Evolutionary conservation across 1,140 invertebrate genomes (phyloP).

Genomic region (Oscheius sp.): DNA sequence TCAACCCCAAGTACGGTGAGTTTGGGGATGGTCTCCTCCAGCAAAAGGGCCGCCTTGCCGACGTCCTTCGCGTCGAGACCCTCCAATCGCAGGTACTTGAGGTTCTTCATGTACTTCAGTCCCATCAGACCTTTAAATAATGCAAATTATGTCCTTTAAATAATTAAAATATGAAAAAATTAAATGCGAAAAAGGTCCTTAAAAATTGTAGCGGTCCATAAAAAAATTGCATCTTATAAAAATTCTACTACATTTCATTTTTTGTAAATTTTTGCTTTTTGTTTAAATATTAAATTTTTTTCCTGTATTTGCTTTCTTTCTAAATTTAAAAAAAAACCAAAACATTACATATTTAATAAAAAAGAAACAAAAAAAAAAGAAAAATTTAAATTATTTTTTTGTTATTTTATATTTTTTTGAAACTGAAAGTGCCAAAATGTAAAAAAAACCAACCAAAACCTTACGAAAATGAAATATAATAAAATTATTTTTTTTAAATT

Average conservation of each 20-base stretch:
- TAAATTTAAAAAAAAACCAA: neutral
- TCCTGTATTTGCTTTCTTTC: neutral
- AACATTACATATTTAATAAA: slow-evolving; percentile 8
- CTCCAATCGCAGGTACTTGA: slow-evolving; percentile 59
- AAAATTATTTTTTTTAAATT: too few relatives aligned
- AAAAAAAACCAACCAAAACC: too few relatives aligned
- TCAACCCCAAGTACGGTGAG: slow-evolving; percentile 60
- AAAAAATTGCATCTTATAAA: slow-evolving; percentile 10
- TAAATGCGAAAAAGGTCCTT: too few relatives aligned
- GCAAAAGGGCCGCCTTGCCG: slow-evolving; percentile 58
- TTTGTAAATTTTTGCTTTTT: too few relatives aligned
- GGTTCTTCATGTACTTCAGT: slow-evolving; percentile 68
- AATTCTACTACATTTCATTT: neutral
- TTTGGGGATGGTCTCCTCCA: slow-evolving; percentile 62
- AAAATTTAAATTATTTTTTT: slow-evolving; percentile 19
- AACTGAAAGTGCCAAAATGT: too few relatives aligned
- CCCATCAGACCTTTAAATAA: slow-evolving; percentile 68
- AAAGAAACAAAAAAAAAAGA: too few relatives aligned
- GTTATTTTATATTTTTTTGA: too few relatives aligned
- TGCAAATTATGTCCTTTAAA: too few relatives aligned
- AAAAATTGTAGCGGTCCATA: slow-evolving; percentile 55
- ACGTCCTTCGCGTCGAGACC: slow-evolving; percentile 58
- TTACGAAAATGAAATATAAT: too few relatives aligned
- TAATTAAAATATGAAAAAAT: too few relatives aligned
- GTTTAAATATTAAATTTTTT: neutral